These are phyloP conservation scores for Nephrotoma flavescens DNA, from an alignment of 2,888 invertebrate species.

Conservation along the genomic window DNA sequence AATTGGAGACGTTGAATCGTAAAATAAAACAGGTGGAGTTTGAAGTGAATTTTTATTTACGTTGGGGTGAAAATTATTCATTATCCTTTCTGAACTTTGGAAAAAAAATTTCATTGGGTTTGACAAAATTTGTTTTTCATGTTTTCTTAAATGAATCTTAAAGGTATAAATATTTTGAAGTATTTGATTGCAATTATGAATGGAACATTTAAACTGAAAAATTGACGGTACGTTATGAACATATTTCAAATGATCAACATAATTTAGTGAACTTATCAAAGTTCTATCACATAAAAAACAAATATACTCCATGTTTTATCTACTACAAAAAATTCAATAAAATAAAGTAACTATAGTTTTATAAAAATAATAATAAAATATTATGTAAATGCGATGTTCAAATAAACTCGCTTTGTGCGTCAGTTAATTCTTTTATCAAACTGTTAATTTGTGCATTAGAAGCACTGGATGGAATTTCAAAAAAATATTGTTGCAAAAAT, in stretches of 20 bases:
- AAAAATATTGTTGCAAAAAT: neutral
- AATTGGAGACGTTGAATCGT: neutral
- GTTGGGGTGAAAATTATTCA: neutral
- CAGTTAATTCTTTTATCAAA: neutral
- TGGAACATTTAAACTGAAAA: neutral
- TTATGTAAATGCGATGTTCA: too few species aligned
- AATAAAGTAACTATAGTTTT: neutral
- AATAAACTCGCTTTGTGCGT: neutral
- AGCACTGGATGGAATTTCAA: neutral
- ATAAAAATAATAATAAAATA: too few species aligned
- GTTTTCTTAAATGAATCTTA: neutral
- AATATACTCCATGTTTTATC: neutral
- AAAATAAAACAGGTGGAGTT: too few species aligned
- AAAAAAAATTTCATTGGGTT: neutral
- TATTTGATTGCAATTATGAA: neutral
- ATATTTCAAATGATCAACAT: too few species aligned
- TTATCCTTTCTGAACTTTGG: neutral
- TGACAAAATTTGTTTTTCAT: neutral
- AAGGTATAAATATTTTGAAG: neutral
- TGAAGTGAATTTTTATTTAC: too few species aligned
- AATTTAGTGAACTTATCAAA: neutral
- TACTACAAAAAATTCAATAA: neutral
- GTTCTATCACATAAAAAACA: neutral
- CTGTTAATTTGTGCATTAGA: neutral
- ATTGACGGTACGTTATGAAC: too few species aligned